phyloP scores from a whole-genome alignment of 2,113 vertebrate species.

The Mastomys natalensis region DNA sequence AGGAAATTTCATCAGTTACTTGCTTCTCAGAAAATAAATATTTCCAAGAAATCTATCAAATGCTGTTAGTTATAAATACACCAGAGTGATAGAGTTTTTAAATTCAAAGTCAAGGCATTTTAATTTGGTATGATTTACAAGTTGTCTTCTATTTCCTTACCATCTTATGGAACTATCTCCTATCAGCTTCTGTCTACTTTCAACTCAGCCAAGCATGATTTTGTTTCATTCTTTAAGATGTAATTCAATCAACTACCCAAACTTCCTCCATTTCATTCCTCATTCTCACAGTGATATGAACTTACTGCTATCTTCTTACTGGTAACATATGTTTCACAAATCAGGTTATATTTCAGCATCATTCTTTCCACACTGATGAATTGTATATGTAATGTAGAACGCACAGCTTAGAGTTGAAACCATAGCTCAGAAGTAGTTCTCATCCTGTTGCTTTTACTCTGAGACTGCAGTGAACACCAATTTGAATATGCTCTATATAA shows the following conservation, averaged over 20 bases:
- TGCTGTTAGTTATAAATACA: not conserved
- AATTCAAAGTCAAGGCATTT: not conserved
- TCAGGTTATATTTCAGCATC: not conserved
- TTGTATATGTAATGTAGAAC: not conserved
- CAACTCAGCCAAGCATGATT: fast-evolving
- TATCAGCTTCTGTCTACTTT: fast-evolving
- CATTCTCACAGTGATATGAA: not conserved
- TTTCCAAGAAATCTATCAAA: not conserved
- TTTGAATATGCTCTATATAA: not conserved
- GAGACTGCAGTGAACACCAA: not conserved
- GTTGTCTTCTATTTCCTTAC: not conserved
- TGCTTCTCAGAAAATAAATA: not conserved
- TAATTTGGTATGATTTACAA: not conserved
- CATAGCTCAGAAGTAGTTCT: not conserved
- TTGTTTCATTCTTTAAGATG: not conserved
- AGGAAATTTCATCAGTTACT: not conserved
- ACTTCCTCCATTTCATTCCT: not conserved
- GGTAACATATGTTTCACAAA: not conserved
- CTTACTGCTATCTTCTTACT: not conserved
- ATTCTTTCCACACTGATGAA: not conserved
- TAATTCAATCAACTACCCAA: not conserved
- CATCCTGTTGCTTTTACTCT: not conserved
- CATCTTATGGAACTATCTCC: fast-evolving
- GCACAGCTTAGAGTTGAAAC: fast-evolving
- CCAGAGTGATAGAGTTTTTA: not conserved